Conservation (phyloP, 2,888 invertebrate genomes). For the Trachelus tabidus region DNA sequence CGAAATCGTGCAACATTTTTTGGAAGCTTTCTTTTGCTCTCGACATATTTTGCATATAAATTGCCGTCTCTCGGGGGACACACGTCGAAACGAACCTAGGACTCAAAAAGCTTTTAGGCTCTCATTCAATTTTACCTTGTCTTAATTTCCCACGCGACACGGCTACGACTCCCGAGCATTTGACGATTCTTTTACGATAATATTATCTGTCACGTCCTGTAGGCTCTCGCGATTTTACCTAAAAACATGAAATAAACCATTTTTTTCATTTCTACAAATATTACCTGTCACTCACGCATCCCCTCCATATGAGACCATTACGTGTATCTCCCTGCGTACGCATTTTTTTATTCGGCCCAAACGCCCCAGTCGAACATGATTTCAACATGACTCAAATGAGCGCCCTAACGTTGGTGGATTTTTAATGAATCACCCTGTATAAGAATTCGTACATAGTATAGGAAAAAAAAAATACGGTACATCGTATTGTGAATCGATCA, state of each 20-base stretch:
- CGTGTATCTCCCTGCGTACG: too few relatives aligned
- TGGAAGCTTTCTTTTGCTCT: neutral
- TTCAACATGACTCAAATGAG: too few relatives aligned
- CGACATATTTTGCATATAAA: conserved; percentile 1
- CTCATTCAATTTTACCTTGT: conserved; percentile 18
- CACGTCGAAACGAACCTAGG: neutral
- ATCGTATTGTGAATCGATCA: neutral
- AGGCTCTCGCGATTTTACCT: neutral
- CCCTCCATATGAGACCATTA: too few relatives aligned
- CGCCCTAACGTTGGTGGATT: too few relatives aligned
- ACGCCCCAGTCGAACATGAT: too few relatives aligned
- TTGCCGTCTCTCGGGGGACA: neutral
- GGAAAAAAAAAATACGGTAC: neutral
- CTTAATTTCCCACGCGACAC: neutral
- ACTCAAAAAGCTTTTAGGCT: conserved; percentile 2
- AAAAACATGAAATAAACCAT: neutral
- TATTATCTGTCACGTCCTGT: neutral
- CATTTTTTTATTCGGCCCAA: too few relatives aligned
- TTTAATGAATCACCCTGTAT: neutral
- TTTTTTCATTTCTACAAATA: neutral
- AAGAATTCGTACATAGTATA: neutral
- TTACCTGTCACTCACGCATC: neutral
- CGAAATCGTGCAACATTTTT: neutral
- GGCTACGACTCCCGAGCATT: neutral
- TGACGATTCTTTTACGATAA: neutral